Evolutionary conservation across 2,113 vertebrate species (phyloP).

Genomic region (Melanerpes formicivorus): DNA sequence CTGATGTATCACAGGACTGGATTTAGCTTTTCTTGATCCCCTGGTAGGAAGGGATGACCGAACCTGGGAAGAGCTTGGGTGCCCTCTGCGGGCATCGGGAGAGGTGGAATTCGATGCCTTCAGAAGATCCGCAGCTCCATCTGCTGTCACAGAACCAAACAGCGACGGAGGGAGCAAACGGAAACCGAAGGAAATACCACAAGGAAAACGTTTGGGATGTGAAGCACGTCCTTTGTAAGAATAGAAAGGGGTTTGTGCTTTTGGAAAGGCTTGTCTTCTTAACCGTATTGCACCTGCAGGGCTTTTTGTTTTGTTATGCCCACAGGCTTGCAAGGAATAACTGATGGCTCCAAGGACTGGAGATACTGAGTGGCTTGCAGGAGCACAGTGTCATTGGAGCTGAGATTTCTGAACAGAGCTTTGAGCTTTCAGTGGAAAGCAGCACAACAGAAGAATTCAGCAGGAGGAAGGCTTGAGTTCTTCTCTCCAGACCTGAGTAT

Average conservation of each 20-base stretch:
- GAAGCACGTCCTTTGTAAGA: neutral
- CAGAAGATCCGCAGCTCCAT: neutral
- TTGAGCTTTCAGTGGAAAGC: neutral
- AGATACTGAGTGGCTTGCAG: rapidly evolving
- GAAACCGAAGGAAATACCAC: rapidly evolving
- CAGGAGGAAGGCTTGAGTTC: neutral
- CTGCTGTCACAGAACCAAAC: neutral
- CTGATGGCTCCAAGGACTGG: neutral
- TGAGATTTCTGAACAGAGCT: neutral
- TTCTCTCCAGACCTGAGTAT: too few relatives aligned
- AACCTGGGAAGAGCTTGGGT: neutral
- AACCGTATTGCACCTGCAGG: rapidly evolving
- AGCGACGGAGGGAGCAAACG: rapidly evolving
- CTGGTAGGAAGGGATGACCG: rapidly evolving
- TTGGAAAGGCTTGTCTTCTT: neutral
- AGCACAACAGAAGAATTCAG: neutral
- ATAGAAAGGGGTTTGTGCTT: neutral
- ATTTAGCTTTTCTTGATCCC: rapidly evolving
- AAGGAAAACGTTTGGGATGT: rapidly evolving
- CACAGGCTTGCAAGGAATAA: neutral
- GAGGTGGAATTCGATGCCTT: rapidly evolving
- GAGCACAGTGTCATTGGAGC: rapidly evolving
- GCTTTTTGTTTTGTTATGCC: neutral
- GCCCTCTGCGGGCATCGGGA: constrained; percentile 20
- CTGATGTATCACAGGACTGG: rapidly evolving